phyloP scores from a whole-genome alignment of 2,888 invertebrate genomes.

The Cataglyphis rosenhaueri region DNA sequence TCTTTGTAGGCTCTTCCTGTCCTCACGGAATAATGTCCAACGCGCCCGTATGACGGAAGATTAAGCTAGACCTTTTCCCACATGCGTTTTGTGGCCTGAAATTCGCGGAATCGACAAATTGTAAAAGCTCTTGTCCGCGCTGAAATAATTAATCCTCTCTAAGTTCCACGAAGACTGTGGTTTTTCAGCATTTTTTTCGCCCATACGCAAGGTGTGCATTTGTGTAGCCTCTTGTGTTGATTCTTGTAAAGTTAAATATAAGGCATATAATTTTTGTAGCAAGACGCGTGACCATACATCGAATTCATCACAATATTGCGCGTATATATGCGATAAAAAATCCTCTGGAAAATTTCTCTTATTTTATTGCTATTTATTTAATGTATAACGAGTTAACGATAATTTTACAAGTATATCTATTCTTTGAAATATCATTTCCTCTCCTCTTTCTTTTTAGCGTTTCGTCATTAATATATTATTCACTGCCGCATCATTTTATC shows the following conservation, averaged over 20 bases:
- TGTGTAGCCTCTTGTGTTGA: background rate
- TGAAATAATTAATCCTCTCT: slow-evolving; percentile 25
- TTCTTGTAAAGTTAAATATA: slow-evolving; percentile 33
- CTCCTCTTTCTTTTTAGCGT: slow-evolving; percentile 25
- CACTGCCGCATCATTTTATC: slow-evolving; percentile 33
- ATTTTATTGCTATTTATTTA: slow-evolving; percentile 45
- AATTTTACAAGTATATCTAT: slow-evolving; percentile 18
- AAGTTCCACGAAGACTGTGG: slow-evolving; percentile 17
- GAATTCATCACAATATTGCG: slow-evolving; percentile 22
- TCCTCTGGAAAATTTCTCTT: slow-evolving; percentile 1
- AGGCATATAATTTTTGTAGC: slow-evolving; percentile 23
- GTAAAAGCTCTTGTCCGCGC: slow-evolving; percentile 10
- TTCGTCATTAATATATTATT: slow-evolving; percentile 9
- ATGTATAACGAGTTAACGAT: slow-evolving; percentile 40
- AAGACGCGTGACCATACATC: background rate
- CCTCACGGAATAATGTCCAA: background rate
- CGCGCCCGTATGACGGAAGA: background rate
- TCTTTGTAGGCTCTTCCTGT: background rate
- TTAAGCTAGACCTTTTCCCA: slow-evolving; percentile 4
- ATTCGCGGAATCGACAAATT: background rate
- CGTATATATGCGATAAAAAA: slow-evolving; percentile 10
- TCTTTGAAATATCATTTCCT: slow-evolving; percentile 34
- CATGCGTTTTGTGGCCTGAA: slow-evolving; percentile 3
- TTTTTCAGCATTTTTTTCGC: slow-evolving; percentile 22
- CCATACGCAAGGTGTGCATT: slow-evolving; percentile 39